Evolutionary conservation across 2,888 invertebrate genomes (phyloP), one percentile per base, ranked within the genome.

Genomic region (Creontiades dilutus): DNA sequence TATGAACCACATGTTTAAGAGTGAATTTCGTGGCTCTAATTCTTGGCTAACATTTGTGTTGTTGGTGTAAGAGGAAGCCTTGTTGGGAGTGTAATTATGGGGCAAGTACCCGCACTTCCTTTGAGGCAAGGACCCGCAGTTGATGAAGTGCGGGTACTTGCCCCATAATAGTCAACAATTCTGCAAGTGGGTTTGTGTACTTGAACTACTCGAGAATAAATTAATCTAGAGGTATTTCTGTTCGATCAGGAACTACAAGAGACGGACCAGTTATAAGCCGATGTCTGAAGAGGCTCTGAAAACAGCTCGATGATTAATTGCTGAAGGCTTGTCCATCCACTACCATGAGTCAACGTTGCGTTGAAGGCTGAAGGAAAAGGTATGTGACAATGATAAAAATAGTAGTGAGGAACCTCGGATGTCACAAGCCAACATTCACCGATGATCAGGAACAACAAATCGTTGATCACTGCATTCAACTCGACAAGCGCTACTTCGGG

Each of bases 341-440:
- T 90, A 86, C 76, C 47, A 57, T 16, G 78, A 84, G 23, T 19
- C 52, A 52, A 84, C 84, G 5, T 12, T 84, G 28, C 48, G 84
- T 14, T 12, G 4, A 1, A 84, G 27, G 16, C 52, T 84, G 11
- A 84, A 84, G 52, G 27, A 57, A 37, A 37, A 37, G 37, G 37
- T 37, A 37, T 37, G 37, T 4, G 37, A 37, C 37, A 37, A 37
- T n/a, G 84, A 48, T 82, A 13, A 23, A 47, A n/a, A 23, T n/a
- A 84, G 57, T 16, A 52, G 9, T 19, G 11, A 52, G 12, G 16
- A 52, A 19, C 4, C 84, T 84, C 52, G 84, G 84, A 52, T 9
- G 84, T 23, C 52, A 52, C 48, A 47, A 28, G 27, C 19, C 48
- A 4, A 84, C 84, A 12, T 84, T 84, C 16, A 23, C 84, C 2